A percentile compares a stretch with the other conserved stretches of the same genome.
phyloP scores from a whole-genome alignment of 2,888 invertebrate species.

The Cephus runcator region DNA sequence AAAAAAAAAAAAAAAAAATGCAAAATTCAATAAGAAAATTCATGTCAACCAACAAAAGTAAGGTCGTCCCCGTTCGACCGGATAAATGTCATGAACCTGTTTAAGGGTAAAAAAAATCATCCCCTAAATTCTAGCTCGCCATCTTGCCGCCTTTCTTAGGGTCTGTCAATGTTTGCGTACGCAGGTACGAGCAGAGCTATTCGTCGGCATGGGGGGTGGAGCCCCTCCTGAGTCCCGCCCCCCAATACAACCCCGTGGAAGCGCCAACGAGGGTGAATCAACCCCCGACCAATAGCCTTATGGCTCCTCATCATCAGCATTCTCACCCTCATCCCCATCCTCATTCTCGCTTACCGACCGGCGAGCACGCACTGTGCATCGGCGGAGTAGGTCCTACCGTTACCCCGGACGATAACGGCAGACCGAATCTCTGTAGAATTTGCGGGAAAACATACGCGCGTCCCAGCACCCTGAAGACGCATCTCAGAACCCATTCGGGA shows the following conservation, averaged over 20 bases:
- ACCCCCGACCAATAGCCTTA: constrained; percentile 59
- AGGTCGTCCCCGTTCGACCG: not conserved
- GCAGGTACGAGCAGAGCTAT: constrained; percentile 62
- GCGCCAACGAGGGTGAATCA: constrained; percentile 61
- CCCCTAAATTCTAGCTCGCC: not conserved
- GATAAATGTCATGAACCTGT: not conserved
- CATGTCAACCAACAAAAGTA: not conserved
- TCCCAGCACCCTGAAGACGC: constrained; percentile 96
- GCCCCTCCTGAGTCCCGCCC: constrained; percentile 63
- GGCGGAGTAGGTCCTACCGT: constrained; percentile 61
- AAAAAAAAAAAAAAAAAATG: too few species aligned
- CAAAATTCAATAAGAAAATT: not conserved
- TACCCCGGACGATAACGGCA: constrained; percentile 78
- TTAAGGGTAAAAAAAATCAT: not conserved
- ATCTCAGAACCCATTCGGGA: constrained; percentile 95
- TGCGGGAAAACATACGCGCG: constrained; percentile 97
- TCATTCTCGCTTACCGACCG: constrained; percentile 52
- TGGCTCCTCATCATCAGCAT: constrained; percentile 63
- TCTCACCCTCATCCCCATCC: constrained; percentile 51
- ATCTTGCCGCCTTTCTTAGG: not conserved
- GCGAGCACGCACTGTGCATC: constrained; percentile 67
- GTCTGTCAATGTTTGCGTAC: constrained; percentile 4
- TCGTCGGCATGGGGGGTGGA: constrained; percentile 64
- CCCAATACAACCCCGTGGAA: constrained; percentile 60
- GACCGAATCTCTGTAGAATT: constrained; percentile 91